Evolutionary conservation across 1,140 invertebrate species (phyloP).

Genomic region (Pogonognathellus flavescens): DNA sequence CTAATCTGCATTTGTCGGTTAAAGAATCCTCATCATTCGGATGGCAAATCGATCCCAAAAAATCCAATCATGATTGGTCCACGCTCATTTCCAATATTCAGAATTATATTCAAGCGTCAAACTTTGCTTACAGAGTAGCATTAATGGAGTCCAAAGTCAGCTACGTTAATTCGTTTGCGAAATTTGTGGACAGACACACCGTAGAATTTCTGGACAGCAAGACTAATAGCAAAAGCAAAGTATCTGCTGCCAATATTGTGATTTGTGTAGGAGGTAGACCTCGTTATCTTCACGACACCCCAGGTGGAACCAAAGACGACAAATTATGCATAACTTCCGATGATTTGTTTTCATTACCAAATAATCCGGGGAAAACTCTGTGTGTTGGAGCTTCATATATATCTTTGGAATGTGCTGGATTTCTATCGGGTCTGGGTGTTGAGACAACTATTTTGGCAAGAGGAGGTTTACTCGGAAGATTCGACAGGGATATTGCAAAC

Average conservation of each 20-base stretch:
- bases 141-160: slow-evolving; percentile 74
- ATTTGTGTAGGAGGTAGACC: slow-evolving; percentile 79
- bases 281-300: slow-evolving; percentile 74
- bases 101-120: slow-evolving; percentile 76
- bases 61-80: slow-evolving; percentile 73
- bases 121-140: slow-evolving; percentile 76
- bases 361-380: slow-evolving; percentile 79
- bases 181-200: slow-evolving; percentile 72
- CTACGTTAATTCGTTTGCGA: slow-evolving; percentile 78
- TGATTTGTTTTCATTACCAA: slow-evolving; percentile 78
- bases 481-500: slow-evolving; percentile 96
- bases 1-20: slow-evolving; percentile 68
- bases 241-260: slow-evolving; percentile 76
- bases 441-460: slow-evolving; percentile 92
- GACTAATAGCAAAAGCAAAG: slow-evolving; percentile 76
- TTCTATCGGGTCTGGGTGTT: slow-evolving; percentile 71
- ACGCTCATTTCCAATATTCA: slow-evolving; percentile 74
- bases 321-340: slow-evolving; percentile 80
- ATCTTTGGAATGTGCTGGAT: slow-evolving; percentile 80
- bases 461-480: slow-evolving; percentile 92
- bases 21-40: slow-evolving; percentile 73
- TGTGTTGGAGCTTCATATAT: slow-evolving; percentile 80
- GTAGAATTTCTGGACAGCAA: background rate
- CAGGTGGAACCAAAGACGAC: slow-evolving; percentile 73
- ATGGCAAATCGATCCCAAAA: slow-evolving; percentile 69